These are phyloP conservation scores for Fregetta grallaria DNA, from an alignment of 2,113 vertebrate species.

Conservation along the genomic window DNA sequence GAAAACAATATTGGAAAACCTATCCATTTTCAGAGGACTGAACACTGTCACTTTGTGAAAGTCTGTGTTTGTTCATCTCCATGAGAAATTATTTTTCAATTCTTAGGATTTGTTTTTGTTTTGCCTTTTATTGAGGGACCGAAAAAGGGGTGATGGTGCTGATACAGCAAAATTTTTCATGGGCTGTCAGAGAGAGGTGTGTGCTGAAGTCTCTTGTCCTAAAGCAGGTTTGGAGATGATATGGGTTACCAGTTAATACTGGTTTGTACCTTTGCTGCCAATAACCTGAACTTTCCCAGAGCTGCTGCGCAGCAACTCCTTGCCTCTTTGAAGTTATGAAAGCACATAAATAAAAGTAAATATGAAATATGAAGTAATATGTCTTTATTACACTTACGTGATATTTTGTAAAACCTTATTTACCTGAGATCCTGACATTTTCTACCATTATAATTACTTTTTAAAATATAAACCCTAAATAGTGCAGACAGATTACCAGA, in stretches of 20 bases:
- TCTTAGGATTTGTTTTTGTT: neutral
- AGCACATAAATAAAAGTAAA: neutral
- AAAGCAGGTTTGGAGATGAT: neutral
- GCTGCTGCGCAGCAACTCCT: neutral
- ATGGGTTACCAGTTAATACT: neutral
- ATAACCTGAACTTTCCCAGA: neutral
- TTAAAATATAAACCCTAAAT: constrained; percentile 14
- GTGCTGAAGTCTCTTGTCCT: neutral
- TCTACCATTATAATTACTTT: neutral
- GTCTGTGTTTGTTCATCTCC: neutral
- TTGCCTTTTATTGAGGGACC: neutral
- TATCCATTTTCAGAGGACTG: neutral
- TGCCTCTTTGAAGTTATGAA: neutral
- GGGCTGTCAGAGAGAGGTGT: neutral
- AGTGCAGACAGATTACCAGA: neutral
- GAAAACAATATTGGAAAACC: neutral
- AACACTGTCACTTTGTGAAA: neutral
- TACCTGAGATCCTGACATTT: neutral
- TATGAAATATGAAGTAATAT: neutral
- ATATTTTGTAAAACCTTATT: neutral
- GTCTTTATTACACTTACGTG: neutral
- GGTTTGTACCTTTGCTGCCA: neutral
- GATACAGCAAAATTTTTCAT: neutral
- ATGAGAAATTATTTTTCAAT: neutral
- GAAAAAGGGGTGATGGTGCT: neutral